Evolutionary conservation across 2,888 invertebrate genomes (phyloP), one percentile per base, ranked within the genome.

Genomic region (Corythucha ciliata): DNA sequence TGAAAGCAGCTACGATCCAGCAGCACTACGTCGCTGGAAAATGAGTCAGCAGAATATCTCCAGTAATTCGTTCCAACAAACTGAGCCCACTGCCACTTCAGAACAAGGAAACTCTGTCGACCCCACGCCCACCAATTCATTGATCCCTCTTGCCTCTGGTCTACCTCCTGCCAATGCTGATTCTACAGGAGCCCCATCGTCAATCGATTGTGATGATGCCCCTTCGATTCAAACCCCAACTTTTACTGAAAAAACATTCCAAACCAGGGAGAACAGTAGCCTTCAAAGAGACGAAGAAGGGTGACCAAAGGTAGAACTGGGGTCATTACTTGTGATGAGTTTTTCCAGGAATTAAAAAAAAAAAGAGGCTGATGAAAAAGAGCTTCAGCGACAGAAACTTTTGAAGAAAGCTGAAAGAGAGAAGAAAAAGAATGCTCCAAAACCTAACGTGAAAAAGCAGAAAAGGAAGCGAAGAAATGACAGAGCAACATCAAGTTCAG

Each of bases 1-100:
- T 27, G 45, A 50, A 50, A 26, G 26, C 34, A 53, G 40, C n/a
- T 55, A 32, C 41, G 52, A 51, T 27, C 54, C 51, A 42, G 16
- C 4, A n/a, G n/a, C n/a, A n/a, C n/a, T n/a, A n/a, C n/a, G n/a
- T n/a, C n/a, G 39, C 10, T 39, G 39, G 22, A 37, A 37, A 10
- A n/a, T 22, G 21, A 10, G 8, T 36, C 36, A n/a, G 36, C 36
- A 36, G 2, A 36, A 8, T 36, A 36, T 2, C n/a, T 10, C n/a
- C 36, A 36, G 10, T 3, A 36, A 21, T 36, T 36, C 36, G 2
- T 7, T 36, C 14, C 20, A n/a, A n/a, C n/a, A n/a, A n/a, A n/a
- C n/a, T n/a, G n/a, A n/a, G n/a, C n/a, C n/a, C n/a, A n/a, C n/a
- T n/a, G n/a, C n/a, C n/a, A n/a, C n/a, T n/a, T n/a, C n/a, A n/a